These are phyloP conservation scores for Archips crataeganus DNA, from an alignment of 2,888 invertebrate species.

Conservation along the genomic window DNA sequence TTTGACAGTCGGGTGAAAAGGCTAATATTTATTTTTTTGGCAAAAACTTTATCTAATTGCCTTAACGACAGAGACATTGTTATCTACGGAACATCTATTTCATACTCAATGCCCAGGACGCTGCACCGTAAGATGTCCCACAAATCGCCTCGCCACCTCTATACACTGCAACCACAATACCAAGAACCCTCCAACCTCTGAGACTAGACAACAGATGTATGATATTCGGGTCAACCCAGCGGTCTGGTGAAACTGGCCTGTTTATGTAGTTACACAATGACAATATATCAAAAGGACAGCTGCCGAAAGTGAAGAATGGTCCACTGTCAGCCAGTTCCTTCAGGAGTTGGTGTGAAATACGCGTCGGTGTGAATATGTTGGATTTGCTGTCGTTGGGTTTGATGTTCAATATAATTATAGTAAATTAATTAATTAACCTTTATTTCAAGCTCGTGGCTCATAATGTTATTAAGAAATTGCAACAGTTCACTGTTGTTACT, in stretches of 20 bases:
- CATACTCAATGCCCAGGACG: conserved; percentile 35
- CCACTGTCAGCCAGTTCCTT: conserved; percentile 53
- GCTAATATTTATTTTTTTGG: too few species aligned
- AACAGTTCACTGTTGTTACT: too few species aligned
- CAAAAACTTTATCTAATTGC: too few species aligned
- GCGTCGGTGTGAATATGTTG: background rate
- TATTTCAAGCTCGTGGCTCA: too few species aligned
- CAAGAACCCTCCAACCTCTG: conserved; percentile 26
- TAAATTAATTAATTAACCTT: too few species aligned
- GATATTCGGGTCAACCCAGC: conserved; percentile 28
- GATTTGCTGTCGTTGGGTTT: background rate
- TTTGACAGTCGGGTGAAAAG: too few species aligned
- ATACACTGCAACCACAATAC: conserved; percentile 46
- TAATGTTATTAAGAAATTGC: too few species aligned
- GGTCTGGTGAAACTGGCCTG: conserved; percentile 47
- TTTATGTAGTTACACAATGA: conserved; percentile 59
- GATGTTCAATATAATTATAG: background rate
- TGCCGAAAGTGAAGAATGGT: conserved; percentile 67
- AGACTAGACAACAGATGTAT: background rate
- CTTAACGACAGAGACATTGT: background rate
- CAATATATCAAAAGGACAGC: conserved; percentile 66
- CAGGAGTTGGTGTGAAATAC: conserved; percentile 50
- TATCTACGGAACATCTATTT: conserved; percentile 33
- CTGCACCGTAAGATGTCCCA: conserved; percentile 52
- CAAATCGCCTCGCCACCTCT: conserved; percentile 46